These are phyloP conservation scores for Scotopteryx bipunctaria DNA, from an alignment of 2,888 invertebrate species.

Conservation along the genomic window DNA sequence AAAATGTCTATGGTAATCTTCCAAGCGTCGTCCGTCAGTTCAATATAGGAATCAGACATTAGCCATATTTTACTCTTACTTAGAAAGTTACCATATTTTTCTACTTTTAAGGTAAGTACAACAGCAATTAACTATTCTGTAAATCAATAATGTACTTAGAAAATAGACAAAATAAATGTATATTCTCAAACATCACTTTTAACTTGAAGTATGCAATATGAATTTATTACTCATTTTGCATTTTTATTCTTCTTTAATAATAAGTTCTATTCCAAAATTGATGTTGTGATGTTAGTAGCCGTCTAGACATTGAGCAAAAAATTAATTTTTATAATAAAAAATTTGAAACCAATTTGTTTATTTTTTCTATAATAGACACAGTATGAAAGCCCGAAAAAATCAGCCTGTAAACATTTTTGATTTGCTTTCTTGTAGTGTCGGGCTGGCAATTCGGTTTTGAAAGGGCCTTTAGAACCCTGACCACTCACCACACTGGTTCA, in stretches of 20 bases:
- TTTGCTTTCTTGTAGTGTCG: too few relatives aligned
- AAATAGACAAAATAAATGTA: not conserved
- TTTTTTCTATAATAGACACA: not conserved
- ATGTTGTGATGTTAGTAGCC: conserved; percentile 46
- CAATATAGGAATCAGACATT: too few relatives aligned
- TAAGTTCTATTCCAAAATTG: conserved; percentile 61
- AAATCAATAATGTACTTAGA: not conserved
- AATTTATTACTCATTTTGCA: conserved; percentile 46
- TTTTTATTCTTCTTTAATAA: conserved; percentile 43
- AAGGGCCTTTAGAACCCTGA: too few relatives aligned
- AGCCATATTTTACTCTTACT: too few relatives aligned
- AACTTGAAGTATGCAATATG: conserved; percentile 29
- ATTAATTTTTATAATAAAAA: conserved; percentile 58
- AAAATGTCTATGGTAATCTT: too few relatives aligned
- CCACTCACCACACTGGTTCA: too few relatives aligned
- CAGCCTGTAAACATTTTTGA: too few relatives aligned
- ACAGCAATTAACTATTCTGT: not conserved
- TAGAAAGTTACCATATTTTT: conserved; percentile 4
- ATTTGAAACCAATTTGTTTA: conserved; percentile 33
- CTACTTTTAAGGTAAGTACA: conserved; percentile 8
- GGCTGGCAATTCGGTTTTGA: too few relatives aligned
- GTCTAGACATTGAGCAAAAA: conserved; percentile 42
- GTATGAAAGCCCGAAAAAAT: too few relatives aligned
- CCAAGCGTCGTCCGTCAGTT: too few relatives aligned
- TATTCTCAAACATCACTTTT: not conserved